Base-by-base conservation (phyloP, 2,888 invertebrate species). In the Oxyscelio sp. region DNA sequence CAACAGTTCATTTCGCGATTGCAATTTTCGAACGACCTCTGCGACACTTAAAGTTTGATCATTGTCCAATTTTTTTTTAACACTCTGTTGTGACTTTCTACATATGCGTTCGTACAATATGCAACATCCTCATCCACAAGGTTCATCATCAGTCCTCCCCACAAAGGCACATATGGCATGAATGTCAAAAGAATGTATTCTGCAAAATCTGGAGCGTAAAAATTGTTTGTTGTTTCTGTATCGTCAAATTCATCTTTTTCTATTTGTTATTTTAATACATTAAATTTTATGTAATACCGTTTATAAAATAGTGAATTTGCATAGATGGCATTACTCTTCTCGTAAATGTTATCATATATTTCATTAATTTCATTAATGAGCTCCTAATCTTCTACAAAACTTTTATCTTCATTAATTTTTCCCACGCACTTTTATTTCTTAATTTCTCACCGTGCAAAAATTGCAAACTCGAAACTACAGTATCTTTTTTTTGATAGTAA, bases 51-150 rank as follows among this genome's bases (percentile, higher is more conserved):
- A 34, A n/a, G 58, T 58, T 31, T 38, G 0, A 34, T 70, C 56
- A 5, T n/a, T n/a, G 0, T 73, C 4, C 0, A 73, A 31, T 13
- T 11, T 48, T 59, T 24, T 24, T 79, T 80, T 4, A 80, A 19
- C 0, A 48, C 52, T 19, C 43, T 43, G 13, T 80, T 58, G 15
- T 66, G 65, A 13, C 68, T 75, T 71, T 87, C 86, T 2, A 83
- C 58, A 4, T 75, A 83, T 11, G 85, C 86, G 50, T 88, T 87
- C 8, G 81, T 87, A 8, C 86, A 31, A 38, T 84, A 68, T n/a
- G 83, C 83, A 31, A 87, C 73, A 2, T 77, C 19, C 13, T n/a
- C 5, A 38, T 83, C 77, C 0, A 87, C 38, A 0, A 84, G 34
- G 21, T 87, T 48, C 13, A 87, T 15, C 34, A 80, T 74, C 5